phyloP scores from a whole-genome alignment of 1,140 invertebrate genomes.

The Pseudomyrmex cubaensis region DNA sequence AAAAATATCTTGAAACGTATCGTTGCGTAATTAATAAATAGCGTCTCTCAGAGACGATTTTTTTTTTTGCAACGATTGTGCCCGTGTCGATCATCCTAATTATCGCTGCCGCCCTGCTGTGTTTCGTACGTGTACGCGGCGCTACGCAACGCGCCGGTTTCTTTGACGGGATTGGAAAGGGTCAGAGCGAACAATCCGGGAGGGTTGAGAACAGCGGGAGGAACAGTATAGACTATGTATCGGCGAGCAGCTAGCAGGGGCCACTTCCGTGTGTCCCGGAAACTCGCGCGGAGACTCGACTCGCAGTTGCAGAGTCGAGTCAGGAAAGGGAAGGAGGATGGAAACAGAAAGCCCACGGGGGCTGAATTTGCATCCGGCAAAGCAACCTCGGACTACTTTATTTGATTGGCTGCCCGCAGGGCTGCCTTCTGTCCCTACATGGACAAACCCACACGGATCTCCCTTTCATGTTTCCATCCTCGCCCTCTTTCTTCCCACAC shows the following conservation, averaged over 20 bases:
- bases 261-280: conserved; percentile 70
- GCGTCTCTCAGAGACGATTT: too few relatives aligned
- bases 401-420: conserved; percentile 79
- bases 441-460: conserved; percentile 55
- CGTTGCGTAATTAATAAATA: too few relatives aligned
- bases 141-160: conserved; percentile 9
- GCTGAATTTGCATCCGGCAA: conserved; percentile 78
- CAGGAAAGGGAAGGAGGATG: conserved; percentile 30
- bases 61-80: too few relatives aligned
- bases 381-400: conserved; percentile 80
- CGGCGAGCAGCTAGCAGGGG: conserved; percentile 41
- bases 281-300: conserved; percentile 60
- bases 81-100: too few relatives aligned
- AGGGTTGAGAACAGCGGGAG: neutral
- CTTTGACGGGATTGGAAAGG: conserved; percentile 61
- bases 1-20: too few relatives aligned
- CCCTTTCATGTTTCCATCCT: conserved; percentile 28
- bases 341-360: conserved; percentile 74
- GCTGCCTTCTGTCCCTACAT: conserved; percentile 69
- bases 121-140: too few relatives aligned
- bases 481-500: conserved; percentile 2
- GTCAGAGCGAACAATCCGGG: conserved; percentile 52
- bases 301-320: conserved; percentile 42
- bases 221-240: conserved; percentile 17
- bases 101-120: too few relatives aligned